A percentile compares a stretch with the other conserved stretches of the same genome.
Conservation (phyloP, 2,113 vertebrate species). For the Callorhinus ursinus region DNA sequence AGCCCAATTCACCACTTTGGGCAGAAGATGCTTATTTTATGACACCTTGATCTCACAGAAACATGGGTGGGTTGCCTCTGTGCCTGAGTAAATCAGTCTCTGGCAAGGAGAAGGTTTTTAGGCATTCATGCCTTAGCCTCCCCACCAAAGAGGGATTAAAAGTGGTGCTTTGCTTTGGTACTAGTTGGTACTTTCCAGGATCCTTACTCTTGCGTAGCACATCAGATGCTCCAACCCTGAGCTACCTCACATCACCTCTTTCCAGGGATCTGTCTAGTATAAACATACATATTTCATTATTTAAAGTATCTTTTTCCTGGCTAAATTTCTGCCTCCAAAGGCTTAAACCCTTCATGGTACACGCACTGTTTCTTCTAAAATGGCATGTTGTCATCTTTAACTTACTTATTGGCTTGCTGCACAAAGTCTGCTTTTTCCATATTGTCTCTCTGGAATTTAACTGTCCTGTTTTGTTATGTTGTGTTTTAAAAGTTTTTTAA, state of each 20-base stretch:
- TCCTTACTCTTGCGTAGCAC: not conserved
- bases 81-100: not conserved
- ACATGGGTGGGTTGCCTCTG: not conserved
- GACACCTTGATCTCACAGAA: not conserved
- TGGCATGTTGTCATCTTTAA: not conserved
- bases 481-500: not conserved
- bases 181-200: not conserved
- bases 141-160: not conserved
- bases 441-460: not conserved
- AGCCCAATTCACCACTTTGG: not conserved
- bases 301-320: not conserved
- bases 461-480: not conserved
- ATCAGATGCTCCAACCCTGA: not conserved
- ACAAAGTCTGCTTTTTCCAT: not conserved
- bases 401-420: not conserved
- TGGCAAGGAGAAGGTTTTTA: not conserved
- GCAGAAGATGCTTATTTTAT: not conserved
- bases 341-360: not conserved
- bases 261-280: not conserved
- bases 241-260: not conserved
- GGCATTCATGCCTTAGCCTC: not conserved
- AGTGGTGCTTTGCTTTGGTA: not conserved
- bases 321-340: not conserved
- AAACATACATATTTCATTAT: not conserved
- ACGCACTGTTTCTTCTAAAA: not conserved